A percentile compares a stretch with the other conserved stretches of the same genome.
These are phyloP conservation scores for Hyppa rectilinea DNA, from an alignment of 2,888 invertebrate genomes.

Conservation along the genomic window DNA sequence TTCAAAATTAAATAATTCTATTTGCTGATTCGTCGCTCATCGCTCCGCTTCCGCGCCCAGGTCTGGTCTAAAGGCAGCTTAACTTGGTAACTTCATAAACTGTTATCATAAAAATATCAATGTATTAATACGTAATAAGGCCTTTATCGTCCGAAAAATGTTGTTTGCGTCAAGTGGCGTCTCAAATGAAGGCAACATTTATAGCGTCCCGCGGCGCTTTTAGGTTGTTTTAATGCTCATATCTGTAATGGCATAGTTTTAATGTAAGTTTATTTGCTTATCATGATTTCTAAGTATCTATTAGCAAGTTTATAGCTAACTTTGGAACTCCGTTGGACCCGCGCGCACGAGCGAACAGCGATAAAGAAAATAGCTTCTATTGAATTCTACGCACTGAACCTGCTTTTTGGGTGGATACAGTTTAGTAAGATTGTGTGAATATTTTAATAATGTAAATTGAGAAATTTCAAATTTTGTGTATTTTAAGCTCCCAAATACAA, in stretches of 20 bases:
- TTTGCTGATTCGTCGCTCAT: neutral
- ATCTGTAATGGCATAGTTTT: conserved; percentile 61
- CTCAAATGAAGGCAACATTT: conserved; percentile 61
- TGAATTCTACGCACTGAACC: neutral
- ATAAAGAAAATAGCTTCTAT: neutral
- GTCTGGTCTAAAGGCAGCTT: conserved; percentile 5
- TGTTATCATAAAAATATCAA: conserved; percentile 68
- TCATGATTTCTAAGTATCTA: conserved; percentile 59
- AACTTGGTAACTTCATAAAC: conserved; percentile 49
- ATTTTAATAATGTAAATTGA: neutral
- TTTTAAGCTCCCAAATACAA: neutral
- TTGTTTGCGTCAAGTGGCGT: conserved; percentile 63
- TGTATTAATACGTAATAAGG: conserved; percentile 67
- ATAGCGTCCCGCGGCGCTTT: conserved; percentile 64
- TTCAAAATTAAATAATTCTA: neutral
- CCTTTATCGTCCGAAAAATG: conserved; percentile 63
- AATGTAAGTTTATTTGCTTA: conserved; percentile 65
- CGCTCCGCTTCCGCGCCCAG: conserved; percentile 11
- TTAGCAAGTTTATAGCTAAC: conserved; percentile 55
- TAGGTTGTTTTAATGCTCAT: conserved; percentile 65
- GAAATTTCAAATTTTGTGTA: no score
- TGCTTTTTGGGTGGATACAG: neutral
- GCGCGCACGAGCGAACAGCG: conserved; percentile 19
- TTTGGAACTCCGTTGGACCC: conserved; percentile 23
- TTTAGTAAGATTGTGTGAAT: neutral